Conservation (phyloP, 2,113 vertebrate species). For the Phocoena phocoena region DNA sequence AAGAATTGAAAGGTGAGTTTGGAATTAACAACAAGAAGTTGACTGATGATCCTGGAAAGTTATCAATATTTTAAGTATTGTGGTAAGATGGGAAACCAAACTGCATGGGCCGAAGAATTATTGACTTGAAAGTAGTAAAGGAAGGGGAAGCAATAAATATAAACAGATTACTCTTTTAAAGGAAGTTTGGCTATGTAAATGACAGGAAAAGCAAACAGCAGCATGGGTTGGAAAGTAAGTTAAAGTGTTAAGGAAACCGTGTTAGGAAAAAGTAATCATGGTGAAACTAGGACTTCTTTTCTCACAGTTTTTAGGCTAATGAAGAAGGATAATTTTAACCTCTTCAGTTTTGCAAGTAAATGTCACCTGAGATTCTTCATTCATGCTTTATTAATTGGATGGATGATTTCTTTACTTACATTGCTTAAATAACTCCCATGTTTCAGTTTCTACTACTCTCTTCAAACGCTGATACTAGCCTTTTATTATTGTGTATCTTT, state of each 20-base stretch:
- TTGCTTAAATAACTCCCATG: neutral
- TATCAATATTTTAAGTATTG: neutral
- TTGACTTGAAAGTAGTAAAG: neutral
- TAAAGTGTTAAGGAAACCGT: neutral
- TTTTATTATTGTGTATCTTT: neutral
- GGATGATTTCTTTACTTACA: neutral
- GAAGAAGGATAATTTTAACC: neutral
- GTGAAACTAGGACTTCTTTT: neutral
- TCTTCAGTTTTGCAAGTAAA: neutral
- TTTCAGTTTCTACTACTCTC: neutral
- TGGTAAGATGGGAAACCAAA: neutral
- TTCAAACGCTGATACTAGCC: neutral
- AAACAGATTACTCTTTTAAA: neutral
- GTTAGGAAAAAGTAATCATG: neutral
- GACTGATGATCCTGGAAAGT: neutral
- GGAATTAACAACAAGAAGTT: constrained; percentile 9
- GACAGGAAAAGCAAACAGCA: neutral
- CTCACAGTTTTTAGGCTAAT: neutral
- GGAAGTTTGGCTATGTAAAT: neutral
- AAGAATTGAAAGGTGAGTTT: neutral
- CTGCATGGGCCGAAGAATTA: neutral
- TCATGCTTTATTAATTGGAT: constrained; percentile 6
- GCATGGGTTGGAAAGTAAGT: neutral
- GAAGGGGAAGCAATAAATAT: neutral
- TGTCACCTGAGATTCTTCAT: neutral